These are phyloP conservation scores for Conus canariensis DNA, from an alignment of 2,888 invertebrate species.

Conservation along the genomic window DNA sequence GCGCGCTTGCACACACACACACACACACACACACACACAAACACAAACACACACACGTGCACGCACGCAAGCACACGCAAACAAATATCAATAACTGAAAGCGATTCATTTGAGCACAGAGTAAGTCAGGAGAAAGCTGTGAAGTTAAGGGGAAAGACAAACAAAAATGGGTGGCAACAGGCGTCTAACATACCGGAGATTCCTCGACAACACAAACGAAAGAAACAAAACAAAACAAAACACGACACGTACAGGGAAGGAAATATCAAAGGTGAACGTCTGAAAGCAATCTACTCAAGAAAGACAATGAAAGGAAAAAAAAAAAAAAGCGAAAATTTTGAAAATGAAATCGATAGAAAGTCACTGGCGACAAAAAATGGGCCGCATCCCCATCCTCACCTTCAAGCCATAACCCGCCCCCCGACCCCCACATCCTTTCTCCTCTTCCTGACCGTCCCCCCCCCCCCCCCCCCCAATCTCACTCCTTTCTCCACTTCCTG, in stretches of 20 bases:
- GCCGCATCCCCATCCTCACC: too few relatives aligned
- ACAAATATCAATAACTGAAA: neutral
- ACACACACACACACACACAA: constrained; percentile 31
- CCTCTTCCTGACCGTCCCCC: neutral
- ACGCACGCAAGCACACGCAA: neutral
- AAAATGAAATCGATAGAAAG: too few relatives aligned
- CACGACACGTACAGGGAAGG: neutral
- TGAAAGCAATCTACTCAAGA: neutral
- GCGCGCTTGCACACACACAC: neutral
- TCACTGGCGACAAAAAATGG: too few relatives aligned
- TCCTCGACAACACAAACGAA: too few relatives aligned
- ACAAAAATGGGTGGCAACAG: neutral
- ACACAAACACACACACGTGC: constrained; percentile 29
- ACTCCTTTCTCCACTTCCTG: neutral
- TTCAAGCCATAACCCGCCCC: too few relatives aligned
- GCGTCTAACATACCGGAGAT: too few relatives aligned
- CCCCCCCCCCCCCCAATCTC: neutral
- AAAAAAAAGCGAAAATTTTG: too few relatives aligned
- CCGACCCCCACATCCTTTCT: too few relatives aligned
- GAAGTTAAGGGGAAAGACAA: neutral
- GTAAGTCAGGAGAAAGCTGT: too few relatives aligned
- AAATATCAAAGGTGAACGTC: neutral
- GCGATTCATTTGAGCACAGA: too few relatives aligned
- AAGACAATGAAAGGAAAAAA: too few relatives aligned
- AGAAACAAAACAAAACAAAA: neutral